Percentiles rank a stretch among this genome's conserved stretches.
Evolutionary conservation across 1,140 invertebrate genomes (phyloP).

Genomic region (Listronotus bonariensis): DNA sequence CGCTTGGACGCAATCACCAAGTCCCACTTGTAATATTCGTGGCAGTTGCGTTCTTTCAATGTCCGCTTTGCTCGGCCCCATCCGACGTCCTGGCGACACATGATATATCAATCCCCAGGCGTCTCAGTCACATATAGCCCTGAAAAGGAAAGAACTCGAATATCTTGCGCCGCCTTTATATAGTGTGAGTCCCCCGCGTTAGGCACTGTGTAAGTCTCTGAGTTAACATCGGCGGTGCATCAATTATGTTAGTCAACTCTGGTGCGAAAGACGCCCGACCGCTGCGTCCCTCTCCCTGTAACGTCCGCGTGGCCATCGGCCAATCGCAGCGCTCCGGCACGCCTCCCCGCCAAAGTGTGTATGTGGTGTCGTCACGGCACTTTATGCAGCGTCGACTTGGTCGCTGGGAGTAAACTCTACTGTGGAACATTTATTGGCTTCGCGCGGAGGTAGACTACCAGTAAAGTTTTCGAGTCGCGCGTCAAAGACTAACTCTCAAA

Average conservation of each 20-base stretch:
- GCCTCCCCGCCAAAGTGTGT: conserved; percentile 3
- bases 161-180: background rate
- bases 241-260: conserved; percentile 4
- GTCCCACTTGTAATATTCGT: conserved; percentile 3
- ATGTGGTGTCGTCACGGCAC: background rate
- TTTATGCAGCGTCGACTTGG: background rate
- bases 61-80: conserved; percentile 3
- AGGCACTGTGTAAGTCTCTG: background rate
- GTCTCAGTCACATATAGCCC: conserved; percentile 1
- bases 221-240: background rate
- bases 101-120: conserved; percentile 1
- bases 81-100: conserved; percentile 3
- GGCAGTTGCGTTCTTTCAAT: conserved; percentile 3
- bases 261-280: conserved; percentile 1
- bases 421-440: background rate
- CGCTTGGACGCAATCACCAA: conserved; percentile 3
- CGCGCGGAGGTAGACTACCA: conserved; percentile 3
- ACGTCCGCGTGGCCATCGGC: conserved; percentile 1
- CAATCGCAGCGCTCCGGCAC: conserved; percentile 1
- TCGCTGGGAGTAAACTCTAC: conserved; percentile 1
- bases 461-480: conserved; percentile 1
- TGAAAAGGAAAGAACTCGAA: background rate
- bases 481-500: background rate
- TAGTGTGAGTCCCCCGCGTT: conserved; percentile 2
- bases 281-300: background rate